Evolutionary conservation across 2,113 vertebrate species (phyloP).

Genomic region (Hyaena hyaena): DNA sequence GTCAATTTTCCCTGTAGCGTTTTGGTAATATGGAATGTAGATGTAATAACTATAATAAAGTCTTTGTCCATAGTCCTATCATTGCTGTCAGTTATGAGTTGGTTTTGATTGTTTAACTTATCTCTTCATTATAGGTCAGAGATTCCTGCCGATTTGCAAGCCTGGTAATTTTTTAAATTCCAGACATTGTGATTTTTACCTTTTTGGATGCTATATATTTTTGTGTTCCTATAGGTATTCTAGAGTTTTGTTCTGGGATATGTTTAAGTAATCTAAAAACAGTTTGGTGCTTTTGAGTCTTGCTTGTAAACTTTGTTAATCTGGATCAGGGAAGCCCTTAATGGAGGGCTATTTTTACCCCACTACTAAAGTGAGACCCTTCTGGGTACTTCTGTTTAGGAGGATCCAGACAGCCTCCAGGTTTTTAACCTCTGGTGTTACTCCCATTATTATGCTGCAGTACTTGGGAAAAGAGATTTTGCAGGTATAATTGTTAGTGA

Average conservation of each 20-base stretch:
- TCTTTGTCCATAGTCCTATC: neutral
- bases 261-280: slow-evolving; percentile 2
- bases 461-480: neutral
- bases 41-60: neutral
- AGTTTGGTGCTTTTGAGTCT: slow-evolving; percentile 9
- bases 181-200: neutral
- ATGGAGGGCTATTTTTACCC: neutral
- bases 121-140: neutral
- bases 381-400: neutral
- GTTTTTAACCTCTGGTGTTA: neutral
- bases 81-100: neutral
- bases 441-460: neutral
- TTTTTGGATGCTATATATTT: neutral
- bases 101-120: neutral
- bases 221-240: neutral
- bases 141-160: neutral
- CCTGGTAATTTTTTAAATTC: neutral
- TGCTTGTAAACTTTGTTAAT: slow-evolving; percentile 1
- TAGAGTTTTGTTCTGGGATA: neutral
- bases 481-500: neutral
- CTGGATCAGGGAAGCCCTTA: neutral
- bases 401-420: neutral
- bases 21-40: neutral
- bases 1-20: neutral
- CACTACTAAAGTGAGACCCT: neutral